A percentile compares a stretch with the other conserved stretches of the same genome.
phyloP scores from a whole-genome alignment of 2,888 invertebrate species.

The Macrosoma leucophasiata region DNA sequence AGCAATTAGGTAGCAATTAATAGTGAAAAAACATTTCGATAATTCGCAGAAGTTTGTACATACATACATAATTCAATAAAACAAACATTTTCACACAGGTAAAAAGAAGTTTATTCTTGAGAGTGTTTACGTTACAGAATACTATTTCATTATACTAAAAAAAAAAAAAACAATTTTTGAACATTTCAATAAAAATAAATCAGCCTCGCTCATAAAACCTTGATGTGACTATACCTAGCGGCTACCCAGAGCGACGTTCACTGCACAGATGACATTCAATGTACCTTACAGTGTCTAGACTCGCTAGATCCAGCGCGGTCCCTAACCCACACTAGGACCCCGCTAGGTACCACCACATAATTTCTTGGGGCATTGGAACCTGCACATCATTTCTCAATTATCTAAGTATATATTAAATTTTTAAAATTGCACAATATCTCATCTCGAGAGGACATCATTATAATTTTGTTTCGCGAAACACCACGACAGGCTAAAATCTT shows the following conservation, averaged over 20 bases:
- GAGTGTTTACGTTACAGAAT: constrained; percentile 34
- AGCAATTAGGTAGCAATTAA: no score
- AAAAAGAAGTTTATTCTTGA: constrained; percentile 46
- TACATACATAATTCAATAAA: no score
- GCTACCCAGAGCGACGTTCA: no score
- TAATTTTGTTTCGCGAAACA: constrained; percentile 22
- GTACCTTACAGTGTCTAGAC: no score
- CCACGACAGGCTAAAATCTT: constrained; percentile 24
- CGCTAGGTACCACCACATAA: no score
- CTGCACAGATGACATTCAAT: no score
- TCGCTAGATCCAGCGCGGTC: no score
- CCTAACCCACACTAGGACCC: no score
- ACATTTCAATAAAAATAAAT: constrained; percentile 22
- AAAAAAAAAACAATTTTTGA: constrained; percentile 16
- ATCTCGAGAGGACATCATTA: constrained; percentile 21
- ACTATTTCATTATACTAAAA: constrained; percentile 22
- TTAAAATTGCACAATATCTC: constrained; percentile 29
- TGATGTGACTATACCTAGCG: no score
- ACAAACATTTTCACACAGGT: constrained; percentile 51
- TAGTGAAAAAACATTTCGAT: no score
- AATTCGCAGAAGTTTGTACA: no score
- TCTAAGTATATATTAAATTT: constrained; percentile 28
- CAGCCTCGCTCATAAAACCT: no score
- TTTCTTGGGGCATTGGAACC: constrained; percentile 61
- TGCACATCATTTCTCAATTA: constrained; percentile 49